These are phyloP conservation scores for Steinernema hermaphroditum DNA, from an alignment of 2,888 invertebrate species.

Conservation along the genomic window DNA sequence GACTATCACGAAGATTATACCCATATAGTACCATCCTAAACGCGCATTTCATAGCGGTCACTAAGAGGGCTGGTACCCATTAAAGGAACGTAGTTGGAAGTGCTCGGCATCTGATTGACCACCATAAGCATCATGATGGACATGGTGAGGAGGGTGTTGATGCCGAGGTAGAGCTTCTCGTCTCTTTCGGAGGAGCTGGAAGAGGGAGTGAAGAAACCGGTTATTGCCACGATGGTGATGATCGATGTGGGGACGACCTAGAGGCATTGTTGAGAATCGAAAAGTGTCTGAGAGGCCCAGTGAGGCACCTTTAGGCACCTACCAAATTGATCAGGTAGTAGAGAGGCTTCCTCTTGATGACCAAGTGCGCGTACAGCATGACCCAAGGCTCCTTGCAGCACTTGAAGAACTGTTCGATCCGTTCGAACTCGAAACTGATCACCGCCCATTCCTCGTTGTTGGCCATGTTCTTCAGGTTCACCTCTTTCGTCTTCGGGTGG, in stretches of 20 bases:
- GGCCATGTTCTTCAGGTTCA: conserved; percentile 63
- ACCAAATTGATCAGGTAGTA: conserved; percentile 64
- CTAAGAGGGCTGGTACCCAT: conserved; percentile 66
- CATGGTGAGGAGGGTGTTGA: conserved; percentile 66
- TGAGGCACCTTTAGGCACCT: conserved; percentile 6
- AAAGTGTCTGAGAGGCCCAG: too few relatives aligned
- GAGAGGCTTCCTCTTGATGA: conserved; percentile 61
- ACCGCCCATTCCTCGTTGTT: conserved; percentile 65
- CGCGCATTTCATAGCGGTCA: not conserved
- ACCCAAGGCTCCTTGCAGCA: conserved; percentile 64
- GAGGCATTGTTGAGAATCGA: not conserved
- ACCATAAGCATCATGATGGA: conserved; percentile 70
- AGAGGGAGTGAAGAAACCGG: conserved; percentile 66
- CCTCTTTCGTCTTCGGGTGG: conserved; percentile 49
- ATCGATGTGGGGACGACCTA: conserved; percentile 62
- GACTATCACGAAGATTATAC: conserved; percentile 70
- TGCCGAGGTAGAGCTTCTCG: conserved; percentile 60
- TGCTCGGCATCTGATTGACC: conserved; percentile 69
- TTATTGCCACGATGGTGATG: conserved; percentile 63
- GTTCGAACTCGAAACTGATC: conserved; percentile 57
- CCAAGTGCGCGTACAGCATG: conserved; percentile 64
- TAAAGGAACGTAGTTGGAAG: conserved; percentile 69
- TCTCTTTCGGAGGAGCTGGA: conserved; percentile 61
- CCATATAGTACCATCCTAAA: conserved; percentile 70
- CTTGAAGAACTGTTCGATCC: conserved; percentile 57